Evolutionary conservation across 1,140 invertebrate genomes (phyloP).

Genomic region (Megalopta genalis): DNA sequence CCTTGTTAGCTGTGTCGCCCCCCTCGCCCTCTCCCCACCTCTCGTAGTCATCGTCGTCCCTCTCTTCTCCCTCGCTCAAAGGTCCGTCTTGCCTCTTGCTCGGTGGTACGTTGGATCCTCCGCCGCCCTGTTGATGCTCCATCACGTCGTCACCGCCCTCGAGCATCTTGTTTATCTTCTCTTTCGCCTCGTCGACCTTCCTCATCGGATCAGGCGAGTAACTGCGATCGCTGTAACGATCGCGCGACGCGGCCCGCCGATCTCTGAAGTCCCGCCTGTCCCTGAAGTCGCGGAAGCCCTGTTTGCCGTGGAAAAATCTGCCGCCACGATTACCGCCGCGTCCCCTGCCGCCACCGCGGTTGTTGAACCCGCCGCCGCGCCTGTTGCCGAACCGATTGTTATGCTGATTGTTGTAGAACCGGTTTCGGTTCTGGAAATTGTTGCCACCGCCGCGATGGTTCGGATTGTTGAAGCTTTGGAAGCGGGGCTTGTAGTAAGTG

Average conservation of each 20-base stretch:
- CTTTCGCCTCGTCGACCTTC: slow-evolving; percentile 82
- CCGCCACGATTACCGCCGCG: slow-evolving; percentile 81
- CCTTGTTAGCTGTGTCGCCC: slow-evolving; percentile 70
- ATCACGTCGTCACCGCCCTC: slow-evolving; percentile 77
- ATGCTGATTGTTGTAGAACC: slow-evolving; percentile 77
- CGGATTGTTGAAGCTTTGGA: slow-evolving; percentile 82
- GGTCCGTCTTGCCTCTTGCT: slow-evolving; percentile 83
- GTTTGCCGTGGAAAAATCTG: slow-evolving; percentile 82
- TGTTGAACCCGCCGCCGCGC: slow-evolving; percentile 64
- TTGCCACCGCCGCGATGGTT: slow-evolving; percentile 73
- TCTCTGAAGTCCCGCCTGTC: slow-evolving; percentile 81
- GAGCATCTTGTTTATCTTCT: slow-evolving; percentile 83
- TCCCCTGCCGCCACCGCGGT: slow-evolving; percentile 74
- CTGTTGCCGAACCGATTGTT: slow-evolving; percentile 76
- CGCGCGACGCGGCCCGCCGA: slow-evolving; percentile 70
- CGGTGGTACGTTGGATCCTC: slow-evolving; percentile 50
- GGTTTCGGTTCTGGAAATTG: slow-evolving; percentile 76
- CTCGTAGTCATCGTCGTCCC: slow-evolving; percentile 83
- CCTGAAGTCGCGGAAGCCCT: slow-evolving; percentile 84
- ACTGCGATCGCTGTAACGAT: slow-evolving; percentile 81
- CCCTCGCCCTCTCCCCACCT: slow-evolving; percentile 72
- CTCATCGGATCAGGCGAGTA: slow-evolving; percentile 83
- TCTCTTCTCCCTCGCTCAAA: slow-evolving; percentile 86
- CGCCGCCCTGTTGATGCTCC: slow-evolving; percentile 54
- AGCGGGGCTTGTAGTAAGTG: slow-evolving; percentile 88